These are phyloP conservation scores for Sebastes diploproa DNA, from an alignment of 2,797 vertebrate genomes.

Conservation along the genomic window DNA sequence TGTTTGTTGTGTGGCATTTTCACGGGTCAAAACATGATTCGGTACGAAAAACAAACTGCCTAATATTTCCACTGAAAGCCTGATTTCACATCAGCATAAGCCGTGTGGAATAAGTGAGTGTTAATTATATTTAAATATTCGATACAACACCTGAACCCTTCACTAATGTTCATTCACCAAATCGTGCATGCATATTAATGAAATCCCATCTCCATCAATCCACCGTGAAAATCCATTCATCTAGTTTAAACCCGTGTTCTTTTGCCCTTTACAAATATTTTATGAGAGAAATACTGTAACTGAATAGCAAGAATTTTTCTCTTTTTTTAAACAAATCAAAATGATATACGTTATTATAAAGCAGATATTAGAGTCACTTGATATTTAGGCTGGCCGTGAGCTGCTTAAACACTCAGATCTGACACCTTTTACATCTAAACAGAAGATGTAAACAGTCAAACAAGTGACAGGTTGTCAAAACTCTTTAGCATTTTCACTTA, in stretches of 20 bases:
- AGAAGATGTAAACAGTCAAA: background rate
- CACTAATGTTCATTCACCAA: slow-evolving; percentile 35
- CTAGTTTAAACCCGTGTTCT: slow-evolving; percentile 5
- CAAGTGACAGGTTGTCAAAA: background rate
- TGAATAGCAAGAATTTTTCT: background rate
- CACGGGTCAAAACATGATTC: background rate
- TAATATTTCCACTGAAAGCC: slow-evolving; percentile 10
- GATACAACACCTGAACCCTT: slow-evolving; percentile 41
- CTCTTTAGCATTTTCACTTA: background rate
- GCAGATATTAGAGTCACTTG: background rate
- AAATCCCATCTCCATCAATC: slow-evolving; percentile 8
- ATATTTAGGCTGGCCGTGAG: too few relatives aligned
- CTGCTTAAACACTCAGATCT: slow-evolving; percentile 8
- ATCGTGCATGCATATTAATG: slow-evolving; percentile 31
- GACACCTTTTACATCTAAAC: background rate
- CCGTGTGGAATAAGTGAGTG: slow-evolving; percentile 13
- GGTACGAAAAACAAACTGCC: background rate
- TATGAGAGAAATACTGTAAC: background rate
- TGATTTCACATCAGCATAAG: slow-evolving; percentile 13
- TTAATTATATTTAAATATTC: slow-evolving; percentile 50
- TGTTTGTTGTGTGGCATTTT: background rate
- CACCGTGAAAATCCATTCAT: slow-evolving; percentile 25
- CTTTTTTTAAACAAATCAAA: background rate
- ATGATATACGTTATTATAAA: background rate
- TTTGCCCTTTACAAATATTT: slow-evolving; percentile 39